phyloP scores from a whole-genome alignment of 2,888 invertebrate genomes.

The Philereme vetulata region DNA sequence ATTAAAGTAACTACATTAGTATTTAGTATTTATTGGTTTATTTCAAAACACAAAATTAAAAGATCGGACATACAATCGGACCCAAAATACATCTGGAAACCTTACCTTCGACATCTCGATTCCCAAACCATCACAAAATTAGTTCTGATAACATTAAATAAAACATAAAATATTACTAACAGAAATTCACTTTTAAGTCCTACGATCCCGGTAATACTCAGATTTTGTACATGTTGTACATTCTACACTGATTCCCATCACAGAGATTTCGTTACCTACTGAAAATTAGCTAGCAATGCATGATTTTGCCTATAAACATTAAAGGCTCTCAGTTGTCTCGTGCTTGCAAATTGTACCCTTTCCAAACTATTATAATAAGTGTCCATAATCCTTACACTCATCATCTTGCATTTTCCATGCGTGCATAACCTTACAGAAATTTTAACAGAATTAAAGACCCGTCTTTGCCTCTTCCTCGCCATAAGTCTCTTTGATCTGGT shows the following conservation, averaged over 20 bases:
- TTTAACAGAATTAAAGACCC: no score
- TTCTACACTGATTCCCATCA: slow-evolving; percentile 77
- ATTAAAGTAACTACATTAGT: no score
- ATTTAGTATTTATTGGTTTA: slow-evolving; percentile 78
- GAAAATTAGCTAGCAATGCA: slow-evolving; percentile 72
- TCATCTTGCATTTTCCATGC: slow-evolving; percentile 75
- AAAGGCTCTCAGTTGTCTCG: slow-evolving; percentile 64
- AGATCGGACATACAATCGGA: slow-evolving; percentile 76
- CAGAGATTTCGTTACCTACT: slow-evolving; percentile 77
- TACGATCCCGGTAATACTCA: slow-evolving; percentile 78
- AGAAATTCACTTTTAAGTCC: slow-evolving; percentile 73
- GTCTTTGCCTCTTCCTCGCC: no score
- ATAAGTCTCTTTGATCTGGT: no score
- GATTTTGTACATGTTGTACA: slow-evolving; percentile 73
- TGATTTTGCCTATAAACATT: slow-evolving; percentile 70
- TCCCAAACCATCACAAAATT: slow-evolving; percentile 76
- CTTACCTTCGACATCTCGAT: slow-evolving; percentile 59
- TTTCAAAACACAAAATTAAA: slow-evolving; percentile 81
- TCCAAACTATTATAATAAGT: slow-evolving; percentile 48
- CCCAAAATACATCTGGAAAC: slow-evolving; percentile 73
- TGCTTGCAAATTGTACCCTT: slow-evolving; percentile 72
- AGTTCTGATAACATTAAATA: slow-evolving; percentile 80
- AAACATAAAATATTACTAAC: slow-evolving; percentile 80
- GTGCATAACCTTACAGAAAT: slow-evolving; percentile 76
- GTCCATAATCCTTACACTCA: slow-evolving; percentile 71